Conservation (phyloP, 2,113 vertebrate genomes). For the Pseudonaja textilis region DNA sequence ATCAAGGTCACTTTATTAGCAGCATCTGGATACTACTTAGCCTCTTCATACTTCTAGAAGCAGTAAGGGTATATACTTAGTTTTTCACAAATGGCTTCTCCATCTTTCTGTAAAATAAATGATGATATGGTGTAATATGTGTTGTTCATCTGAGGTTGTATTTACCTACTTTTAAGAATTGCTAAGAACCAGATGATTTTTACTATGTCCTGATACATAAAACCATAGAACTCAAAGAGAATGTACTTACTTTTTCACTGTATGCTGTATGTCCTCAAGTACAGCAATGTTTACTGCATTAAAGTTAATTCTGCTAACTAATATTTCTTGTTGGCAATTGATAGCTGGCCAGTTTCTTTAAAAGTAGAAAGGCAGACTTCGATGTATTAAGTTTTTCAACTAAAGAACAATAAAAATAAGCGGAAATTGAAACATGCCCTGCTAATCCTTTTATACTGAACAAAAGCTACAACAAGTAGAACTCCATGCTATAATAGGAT, state of each 20-base stretch:
- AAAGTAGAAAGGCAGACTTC: not conserved
- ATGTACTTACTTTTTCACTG: not conserved
- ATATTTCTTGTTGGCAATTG: not conserved
- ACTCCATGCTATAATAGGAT: not conserved
- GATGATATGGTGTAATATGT: not conserved
- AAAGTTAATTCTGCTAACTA: not conserved
- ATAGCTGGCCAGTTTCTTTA: not conserved
- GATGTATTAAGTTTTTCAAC: not conserved
- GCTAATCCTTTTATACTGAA: constrained; percentile 5
- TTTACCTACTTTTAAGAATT: not conserved
- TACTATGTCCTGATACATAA: not conserved
- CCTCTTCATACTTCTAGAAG: not conserved
- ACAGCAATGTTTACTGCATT: not conserved
- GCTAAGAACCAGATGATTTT: not conserved
- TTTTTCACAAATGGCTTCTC: not conserved
- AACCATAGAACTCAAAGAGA: not conserved
- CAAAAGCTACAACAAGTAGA: not conserved
- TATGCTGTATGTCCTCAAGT: not conserved
- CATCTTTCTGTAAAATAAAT: not conserved
- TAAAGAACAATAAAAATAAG: constrained; percentile 33
- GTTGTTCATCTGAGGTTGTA: not conserved
- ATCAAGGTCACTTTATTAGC: not conserved
- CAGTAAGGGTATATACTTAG: not conserved
- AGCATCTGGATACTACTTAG: not conserved
- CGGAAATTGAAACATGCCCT: constrained; percentile 8